Evolutionary conservation across 2,797 vertebrate genomes (phyloP), one percentile per base, ranked within the genome.

Genomic region (Bradypodion pumilum): DNA sequence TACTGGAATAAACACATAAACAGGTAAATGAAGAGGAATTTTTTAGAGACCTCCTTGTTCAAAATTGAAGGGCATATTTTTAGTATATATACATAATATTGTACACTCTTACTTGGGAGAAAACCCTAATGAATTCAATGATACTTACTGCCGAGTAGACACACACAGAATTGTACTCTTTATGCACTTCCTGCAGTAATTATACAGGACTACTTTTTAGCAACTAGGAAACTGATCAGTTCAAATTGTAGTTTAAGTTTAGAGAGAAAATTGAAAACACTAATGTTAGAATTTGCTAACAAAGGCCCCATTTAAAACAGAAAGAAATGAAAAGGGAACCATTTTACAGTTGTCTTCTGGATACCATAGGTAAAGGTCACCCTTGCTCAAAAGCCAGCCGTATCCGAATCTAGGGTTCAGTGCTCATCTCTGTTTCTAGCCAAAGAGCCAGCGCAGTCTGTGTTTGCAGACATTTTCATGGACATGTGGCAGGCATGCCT

Each of bases 1-100:
- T 89, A 90, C 86, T 89, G 79, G 87, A 93, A 85, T 78, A 69
- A 91, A n/a, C 89, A 93, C 89, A 86, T 91, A 90, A 90, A 87
- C 91, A 77, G 89, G 85, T 89, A 84, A 90, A 85, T 84, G 42
- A 82, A 40, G 59, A 74, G 91, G 77, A 77, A 78, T 88, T 78
- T 3, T 27, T 83, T 5, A 83, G 81, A 74, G 89, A 92, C 84
- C 79, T 21, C 25, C 8, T 46, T 9, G n/a, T 1, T 16, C 21
- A 56, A 56, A 27, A 62, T 49, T 2, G 69, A 19, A 87, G 88
- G 84, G 37, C 4, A 0, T 49, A 21, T 1, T 66, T 85, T 74
- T 85, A 32, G 63, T 69, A 13, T 69, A 66, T 66, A 23, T 79
- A 56, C 16, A 32, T 23, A 37, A 13, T 7, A 44, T 5, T 46